Conservation (phyloP, 2,797 vertebrate genomes). For the Vipera ursinii region DNA sequence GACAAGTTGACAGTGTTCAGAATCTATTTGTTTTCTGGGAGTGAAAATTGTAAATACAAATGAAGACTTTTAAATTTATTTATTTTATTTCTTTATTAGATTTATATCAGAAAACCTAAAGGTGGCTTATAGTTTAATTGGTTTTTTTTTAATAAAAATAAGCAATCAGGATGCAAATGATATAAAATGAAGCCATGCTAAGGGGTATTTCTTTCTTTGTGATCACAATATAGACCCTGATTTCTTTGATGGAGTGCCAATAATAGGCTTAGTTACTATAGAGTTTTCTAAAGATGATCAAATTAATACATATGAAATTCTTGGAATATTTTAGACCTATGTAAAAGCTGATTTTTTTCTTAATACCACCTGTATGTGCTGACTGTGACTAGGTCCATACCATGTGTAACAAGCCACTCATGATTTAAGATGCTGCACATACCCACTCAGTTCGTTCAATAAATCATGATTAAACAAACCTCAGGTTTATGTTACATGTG, state of each 20-base stretch:
- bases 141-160: background rate
- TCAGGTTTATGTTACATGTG: background rate
- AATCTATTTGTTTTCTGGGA: background rate
- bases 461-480: background rate
- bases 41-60: background rate
- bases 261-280: background rate
- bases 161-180: background rate
- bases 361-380: background rate
- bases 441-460: background rate
- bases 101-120: background rate
- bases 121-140: background rate
- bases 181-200: background rate
- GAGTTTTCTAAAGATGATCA: background rate
- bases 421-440: background rate
- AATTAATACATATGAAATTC: background rate
- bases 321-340: background rate
- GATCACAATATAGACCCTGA: background rate
- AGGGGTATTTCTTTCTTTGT: background rate
- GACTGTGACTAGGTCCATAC: background rate
- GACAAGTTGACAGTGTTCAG: background rate
- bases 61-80: background rate
- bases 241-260: background rate
- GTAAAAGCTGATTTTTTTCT: background rate
- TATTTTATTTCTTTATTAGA: background rate
- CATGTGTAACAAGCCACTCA: background rate